A percentile compares a stretch with the other conserved stretches of the same genome.
These are phyloP conservation scores for Artibeus lituratus DNA, from an alignment of 2,797 vertebrate species.

Conservation along the genomic window DNA sequence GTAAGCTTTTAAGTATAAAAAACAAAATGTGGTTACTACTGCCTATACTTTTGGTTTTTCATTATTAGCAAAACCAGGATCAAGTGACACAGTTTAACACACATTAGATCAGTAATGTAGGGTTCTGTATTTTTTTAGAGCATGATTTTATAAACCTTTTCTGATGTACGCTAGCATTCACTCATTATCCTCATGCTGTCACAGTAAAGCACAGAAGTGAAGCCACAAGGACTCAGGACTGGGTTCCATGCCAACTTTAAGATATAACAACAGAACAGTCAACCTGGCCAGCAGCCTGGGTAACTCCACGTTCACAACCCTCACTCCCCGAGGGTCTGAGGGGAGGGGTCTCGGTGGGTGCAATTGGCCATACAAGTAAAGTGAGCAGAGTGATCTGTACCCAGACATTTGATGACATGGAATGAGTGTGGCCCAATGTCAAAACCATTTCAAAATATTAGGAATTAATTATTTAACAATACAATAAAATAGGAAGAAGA, in stretches of 20 bases:
- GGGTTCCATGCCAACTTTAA: background rate
- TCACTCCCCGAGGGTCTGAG: background rate
- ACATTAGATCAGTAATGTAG: background rate
- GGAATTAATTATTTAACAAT: background rate
- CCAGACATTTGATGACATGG: background rate
- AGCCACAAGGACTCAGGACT: background rate
- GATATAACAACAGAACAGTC: background rate
- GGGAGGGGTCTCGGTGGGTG: background rate
- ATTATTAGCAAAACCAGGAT: background rate
- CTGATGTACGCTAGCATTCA: accelerated
- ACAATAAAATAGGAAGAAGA: background rate
- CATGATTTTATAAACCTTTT: background rate
- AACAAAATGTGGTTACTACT: background rate
- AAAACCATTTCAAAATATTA: background rate
- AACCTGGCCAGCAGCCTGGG: background rate
- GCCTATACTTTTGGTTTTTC: background rate
- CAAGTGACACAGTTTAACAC: background rate
- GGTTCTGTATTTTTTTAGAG: background rate
- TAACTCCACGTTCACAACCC: background rate
- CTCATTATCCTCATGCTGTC: background rate
- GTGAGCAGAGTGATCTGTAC: background rate
- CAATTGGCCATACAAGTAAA: background rate
- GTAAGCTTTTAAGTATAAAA: background rate
- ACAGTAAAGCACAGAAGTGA: background rate
- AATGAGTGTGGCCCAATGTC: accelerated